These are phyloP conservation scores for Drosophila busckii DNA, from an alignment of 1,140 invertebrate genomes.

Conservation along the genomic window DNA sequence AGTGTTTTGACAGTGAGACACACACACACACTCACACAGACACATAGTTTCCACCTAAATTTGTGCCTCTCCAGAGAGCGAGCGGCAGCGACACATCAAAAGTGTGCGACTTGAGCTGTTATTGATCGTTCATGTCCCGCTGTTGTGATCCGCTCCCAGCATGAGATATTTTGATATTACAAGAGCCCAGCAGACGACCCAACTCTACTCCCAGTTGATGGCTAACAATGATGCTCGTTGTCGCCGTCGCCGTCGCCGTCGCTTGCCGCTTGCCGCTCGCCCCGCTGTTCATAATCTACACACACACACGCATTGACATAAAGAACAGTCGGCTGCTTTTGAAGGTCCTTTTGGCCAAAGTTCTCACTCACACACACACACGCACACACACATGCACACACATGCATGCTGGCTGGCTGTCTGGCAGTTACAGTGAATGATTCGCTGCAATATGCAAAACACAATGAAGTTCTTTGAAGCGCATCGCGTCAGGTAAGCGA, in stretches of 20 bases:
- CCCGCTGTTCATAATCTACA: conserved; percentile 52
- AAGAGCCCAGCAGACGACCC: conserved; percentile 10
- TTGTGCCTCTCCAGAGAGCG: conserved; percentile 36
- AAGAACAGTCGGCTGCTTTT: conserved; percentile 48
- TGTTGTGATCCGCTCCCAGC: conserved; percentile 69
- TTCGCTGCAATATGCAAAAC: conserved; percentile 61
- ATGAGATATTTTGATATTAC: conserved; percentile 27
- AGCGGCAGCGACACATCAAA: conserved; percentile 24
- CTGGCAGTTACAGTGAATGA: too few species aligned
- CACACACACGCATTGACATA: conserved; percentile 1
- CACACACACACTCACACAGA: conserved; percentile 16
- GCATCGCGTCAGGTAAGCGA: conserved; percentile 65
- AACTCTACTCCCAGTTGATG: too few species aligned
- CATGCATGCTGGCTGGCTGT: conserved; percentile 1
- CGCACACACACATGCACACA: conserved; percentile 15
- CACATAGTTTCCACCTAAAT: conserved; percentile 47
- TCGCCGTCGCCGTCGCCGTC: conserved; percentile 20
- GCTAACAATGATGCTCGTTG: conserved; percentile 54
- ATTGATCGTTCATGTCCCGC: conserved; percentile 67
- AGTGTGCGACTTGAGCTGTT: conserved; percentile 48
- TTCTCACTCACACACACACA: conserved; percentile 46
- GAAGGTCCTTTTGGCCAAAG: conserved; percentile 74
- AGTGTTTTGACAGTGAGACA: conserved; percentile 44
- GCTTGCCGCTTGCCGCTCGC: too few species aligned
- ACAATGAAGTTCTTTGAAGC: conserved; percentile 76